Evolutionary conservation across 1,140 invertebrate species (phyloP).

Genomic region (Saccostrea glomerata): DNA sequence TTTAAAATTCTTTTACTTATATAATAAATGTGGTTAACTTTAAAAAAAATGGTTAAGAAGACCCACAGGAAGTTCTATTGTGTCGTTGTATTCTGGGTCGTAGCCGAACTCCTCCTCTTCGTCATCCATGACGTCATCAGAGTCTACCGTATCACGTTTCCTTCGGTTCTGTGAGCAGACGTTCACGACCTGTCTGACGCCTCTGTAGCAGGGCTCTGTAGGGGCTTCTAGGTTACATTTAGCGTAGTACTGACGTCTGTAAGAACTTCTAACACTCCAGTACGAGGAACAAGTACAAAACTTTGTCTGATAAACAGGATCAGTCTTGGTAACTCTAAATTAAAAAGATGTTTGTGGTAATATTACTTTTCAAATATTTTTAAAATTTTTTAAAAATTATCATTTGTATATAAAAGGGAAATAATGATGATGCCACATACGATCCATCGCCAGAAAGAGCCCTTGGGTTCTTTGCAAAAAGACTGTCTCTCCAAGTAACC

Average conservation of each 20-base stretch:
- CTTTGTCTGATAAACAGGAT: background rate
- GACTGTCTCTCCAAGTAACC: background rate
- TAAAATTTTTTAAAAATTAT: background rate
- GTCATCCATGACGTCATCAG: constrained; percentile 5
- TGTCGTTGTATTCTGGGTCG: background rate
- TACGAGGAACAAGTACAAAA: background rate
- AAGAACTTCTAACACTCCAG: background rate
- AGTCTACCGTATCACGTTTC: background rate
- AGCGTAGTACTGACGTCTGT: background rate
- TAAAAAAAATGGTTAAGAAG: background rate
- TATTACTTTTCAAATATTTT: background rate
- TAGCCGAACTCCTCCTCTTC: background rate
- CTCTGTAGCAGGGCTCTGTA: background rate
- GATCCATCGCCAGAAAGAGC: background rate
- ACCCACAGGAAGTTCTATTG: background rate
- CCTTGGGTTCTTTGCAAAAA: background rate
- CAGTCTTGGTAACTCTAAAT: background rate
- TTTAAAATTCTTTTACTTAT: too few relatives aligned
- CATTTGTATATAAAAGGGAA: too few relatives aligned
- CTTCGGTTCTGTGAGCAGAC: background rate
- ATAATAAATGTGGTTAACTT: too few relatives aligned
- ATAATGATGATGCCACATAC: background rate
- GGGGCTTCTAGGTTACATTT: background rate
- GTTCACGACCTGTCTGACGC: background rate
- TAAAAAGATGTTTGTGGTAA: background rate